phyloP scores from a whole-genome alignment of 2,113 vertebrate genomes.

The Protomyctophum bolini region DNA sequence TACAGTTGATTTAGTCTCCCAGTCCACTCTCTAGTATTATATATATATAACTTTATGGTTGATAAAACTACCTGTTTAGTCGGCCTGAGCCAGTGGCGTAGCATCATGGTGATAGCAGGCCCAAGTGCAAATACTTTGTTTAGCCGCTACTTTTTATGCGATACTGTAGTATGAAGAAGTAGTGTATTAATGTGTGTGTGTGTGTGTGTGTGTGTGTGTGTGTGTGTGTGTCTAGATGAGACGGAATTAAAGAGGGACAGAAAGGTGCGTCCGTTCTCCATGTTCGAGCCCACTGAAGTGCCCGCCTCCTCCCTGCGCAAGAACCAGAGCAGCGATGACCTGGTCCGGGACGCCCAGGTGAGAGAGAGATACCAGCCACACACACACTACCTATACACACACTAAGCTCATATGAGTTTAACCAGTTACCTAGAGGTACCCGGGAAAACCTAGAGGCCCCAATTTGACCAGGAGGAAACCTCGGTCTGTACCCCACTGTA shows the following conservation, averaged over 20 bases:
- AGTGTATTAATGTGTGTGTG: background rate
- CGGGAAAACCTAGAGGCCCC: no score
- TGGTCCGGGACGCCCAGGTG: slow-evolving; percentile 91
- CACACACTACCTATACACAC: no score
- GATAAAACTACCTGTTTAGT: no score
- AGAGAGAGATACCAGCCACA: background rate
- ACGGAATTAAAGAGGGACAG: slow-evolving; percentile 86
- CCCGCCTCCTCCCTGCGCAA: slow-evolving; percentile 83
- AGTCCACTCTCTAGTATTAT: no score
- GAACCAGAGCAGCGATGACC: slow-evolving; percentile 97
- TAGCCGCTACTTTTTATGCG: background rate
- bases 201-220: background rate
- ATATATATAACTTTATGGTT: background rate
- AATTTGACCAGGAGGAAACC: no score
- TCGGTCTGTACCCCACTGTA: no score
- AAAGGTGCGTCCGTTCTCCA: slow-evolving; percentile 89
- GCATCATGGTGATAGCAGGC: background rate
- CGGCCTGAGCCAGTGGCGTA: background rate
- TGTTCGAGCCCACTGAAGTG: slow-evolving; percentile 90
- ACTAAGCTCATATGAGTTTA: no score
- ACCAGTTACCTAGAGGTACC: no score
- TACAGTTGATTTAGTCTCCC: no score
- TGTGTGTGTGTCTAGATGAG: slow-evolving; percentile 71
- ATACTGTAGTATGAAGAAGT: slow-evolving; percentile 6
- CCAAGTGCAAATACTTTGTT: background rate